Evolutionary conservation across 1,140 invertebrate genomes (phyloP).

Genomic region (Drosophila teissieri): DNA sequence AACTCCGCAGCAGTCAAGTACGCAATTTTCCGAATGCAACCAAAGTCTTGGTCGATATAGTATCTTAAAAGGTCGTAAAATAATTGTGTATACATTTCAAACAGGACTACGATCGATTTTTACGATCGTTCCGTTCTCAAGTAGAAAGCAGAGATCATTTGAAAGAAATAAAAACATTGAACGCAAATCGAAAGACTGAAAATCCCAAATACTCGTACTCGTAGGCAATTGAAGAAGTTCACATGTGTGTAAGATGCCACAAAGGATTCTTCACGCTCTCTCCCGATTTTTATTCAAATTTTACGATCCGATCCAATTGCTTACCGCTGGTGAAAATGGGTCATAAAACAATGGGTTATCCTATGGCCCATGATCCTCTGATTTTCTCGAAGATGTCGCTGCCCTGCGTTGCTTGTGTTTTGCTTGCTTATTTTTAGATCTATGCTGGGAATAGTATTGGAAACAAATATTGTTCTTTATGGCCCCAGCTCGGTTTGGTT

Average conservation of each 20-base stretch:
- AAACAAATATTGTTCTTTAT: conserved; percentile 79
- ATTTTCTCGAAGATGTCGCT: conserved; percentile 35
- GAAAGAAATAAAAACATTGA: conserved; percentile 80
- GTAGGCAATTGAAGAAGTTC: conserved; percentile 68
- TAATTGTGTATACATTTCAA: conserved; percentile 76
- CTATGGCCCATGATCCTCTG: conserved; percentile 35
- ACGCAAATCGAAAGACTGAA: conserved; percentile 33
- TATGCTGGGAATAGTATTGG: conserved; percentile 79
- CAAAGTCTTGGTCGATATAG: conserved; percentile 64
- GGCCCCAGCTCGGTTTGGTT: conserved; percentile 32
- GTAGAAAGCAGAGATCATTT: conserved; percentile 80
- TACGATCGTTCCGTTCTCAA: conserved; percentile 65
- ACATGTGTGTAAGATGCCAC: conserved; percentile 63
- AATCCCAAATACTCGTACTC: conserved; percentile 23
- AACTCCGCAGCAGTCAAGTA: conserved; percentile 57
- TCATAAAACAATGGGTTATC: conserved; percentile 82
- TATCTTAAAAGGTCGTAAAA: conserved; percentile 75
- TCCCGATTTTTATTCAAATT: conserved; percentile 59
- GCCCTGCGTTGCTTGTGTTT: conserved; percentile 1
- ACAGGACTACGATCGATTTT: conserved; percentile 70
- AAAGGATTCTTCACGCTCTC: conserved; percentile 82
- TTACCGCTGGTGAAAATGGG: conserved; percentile 76
- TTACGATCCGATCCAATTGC: conserved; percentile 57
- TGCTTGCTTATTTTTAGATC: conserved; percentile 74
- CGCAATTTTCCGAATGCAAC: conserved; percentile 58